Evolutionary conservation across 2,797 vertebrate genomes (phyloP).

Genomic region (Psittacula derbiana): DNA sequence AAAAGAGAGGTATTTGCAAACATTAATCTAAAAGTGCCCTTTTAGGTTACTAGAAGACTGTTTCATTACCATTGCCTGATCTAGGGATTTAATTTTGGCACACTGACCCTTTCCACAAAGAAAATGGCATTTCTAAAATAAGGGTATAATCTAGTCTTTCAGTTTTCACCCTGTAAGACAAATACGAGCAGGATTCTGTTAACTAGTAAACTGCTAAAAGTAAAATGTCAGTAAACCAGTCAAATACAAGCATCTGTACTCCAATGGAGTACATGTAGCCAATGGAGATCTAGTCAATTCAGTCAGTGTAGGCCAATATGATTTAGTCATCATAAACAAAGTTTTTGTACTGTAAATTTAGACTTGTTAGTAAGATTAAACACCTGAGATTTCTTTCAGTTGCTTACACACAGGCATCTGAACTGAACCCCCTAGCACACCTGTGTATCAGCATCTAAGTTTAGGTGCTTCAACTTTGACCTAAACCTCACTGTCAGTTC

Average conservation of each 20-base stretch:
- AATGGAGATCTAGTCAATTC: neutral
- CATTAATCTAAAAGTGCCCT: neutral
- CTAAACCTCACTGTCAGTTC: neutral
- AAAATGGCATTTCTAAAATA: neutral
- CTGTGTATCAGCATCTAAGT: neutral
- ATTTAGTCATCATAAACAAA: neutral
- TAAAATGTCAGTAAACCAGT: neutral
- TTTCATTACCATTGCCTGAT: neutral
- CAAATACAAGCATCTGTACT: neutral
- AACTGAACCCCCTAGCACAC: neutral
- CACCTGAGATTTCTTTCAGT: neutral
- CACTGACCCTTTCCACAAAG: neutral
- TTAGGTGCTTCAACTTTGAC: neutral
- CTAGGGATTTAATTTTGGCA: neutral
- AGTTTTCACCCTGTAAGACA: neutral
- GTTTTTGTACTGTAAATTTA: neutral
- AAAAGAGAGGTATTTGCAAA: neutral
- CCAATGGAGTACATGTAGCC: neutral
- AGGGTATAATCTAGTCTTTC: neutral
- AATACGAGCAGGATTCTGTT: neutral
- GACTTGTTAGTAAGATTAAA: neutral
- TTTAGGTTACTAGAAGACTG: neutral
- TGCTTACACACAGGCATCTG: neutral
- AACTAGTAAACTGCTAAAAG: neutral
- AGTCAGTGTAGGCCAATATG: neutral